phyloP scores from a whole-genome alignment of 2,888 invertebrate genomes.

The Scaeva pyrastri region DNA sequence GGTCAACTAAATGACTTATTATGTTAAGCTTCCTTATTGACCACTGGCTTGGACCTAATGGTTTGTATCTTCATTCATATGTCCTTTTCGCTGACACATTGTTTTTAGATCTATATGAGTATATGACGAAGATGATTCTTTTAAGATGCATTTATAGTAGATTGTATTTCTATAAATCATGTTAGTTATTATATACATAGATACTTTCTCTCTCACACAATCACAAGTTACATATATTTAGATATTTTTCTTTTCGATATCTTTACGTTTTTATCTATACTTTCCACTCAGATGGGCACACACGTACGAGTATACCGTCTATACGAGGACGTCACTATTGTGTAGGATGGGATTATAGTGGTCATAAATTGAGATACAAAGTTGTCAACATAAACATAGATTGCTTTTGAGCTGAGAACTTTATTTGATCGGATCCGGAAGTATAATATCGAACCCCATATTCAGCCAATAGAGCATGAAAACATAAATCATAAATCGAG shows the following conservation, averaged over 20 bases:
- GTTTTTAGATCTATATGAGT: slow-evolving; percentile 49
- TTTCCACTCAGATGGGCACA: slow-evolving; percentile 83
- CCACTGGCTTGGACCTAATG: slow-evolving; percentile 32
- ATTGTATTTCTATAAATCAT: slow-evolving; percentile 68
- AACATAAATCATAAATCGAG: slow-evolving; percentile 81
- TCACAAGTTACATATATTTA: neutral
- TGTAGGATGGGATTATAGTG: slow-evolving; percentile 61
- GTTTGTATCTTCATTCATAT: slow-evolving; percentile 27
- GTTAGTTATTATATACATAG: slow-evolving; percentile 42
- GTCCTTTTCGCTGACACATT: slow-evolving; percentile 72
- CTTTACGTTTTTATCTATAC: slow-evolving; percentile 81
- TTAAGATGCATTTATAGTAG: slow-evolving; percentile 15
- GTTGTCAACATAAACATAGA: slow-evolving; percentile 62
- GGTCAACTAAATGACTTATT: slow-evolving; percentile 51
- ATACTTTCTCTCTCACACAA: slow-evolving; percentile 13
- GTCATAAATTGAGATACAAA: slow-evolving; percentile 70
- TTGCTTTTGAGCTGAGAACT: slow-evolving; percentile 23
- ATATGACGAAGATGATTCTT: slow-evolving; percentile 8
- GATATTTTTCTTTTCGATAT: slow-evolving; percentile 28
- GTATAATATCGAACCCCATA: slow-evolving; percentile 35
- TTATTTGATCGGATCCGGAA: slow-evolving; percentile 44
- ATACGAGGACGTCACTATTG: slow-evolving; percentile 76
- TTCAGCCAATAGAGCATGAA: slow-evolving; percentile 68
- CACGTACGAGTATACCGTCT: no score
- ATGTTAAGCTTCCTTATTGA: slow-evolving; percentile 41